These are phyloP conservation scores for Heliconius himera DNA, from an alignment of 1,140 invertebrate species.

Conservation along the genomic window DNA sequence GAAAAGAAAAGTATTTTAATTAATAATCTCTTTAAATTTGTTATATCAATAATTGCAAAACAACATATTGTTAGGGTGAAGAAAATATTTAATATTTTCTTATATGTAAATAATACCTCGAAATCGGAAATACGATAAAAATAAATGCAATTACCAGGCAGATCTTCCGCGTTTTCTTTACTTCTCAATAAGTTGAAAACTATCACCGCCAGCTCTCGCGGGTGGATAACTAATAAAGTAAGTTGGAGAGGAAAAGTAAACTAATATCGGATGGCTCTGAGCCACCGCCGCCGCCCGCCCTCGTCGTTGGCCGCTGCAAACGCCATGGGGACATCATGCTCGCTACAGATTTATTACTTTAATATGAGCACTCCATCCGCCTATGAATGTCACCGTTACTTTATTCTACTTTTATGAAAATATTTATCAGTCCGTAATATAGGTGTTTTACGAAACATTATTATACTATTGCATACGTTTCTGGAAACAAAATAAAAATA, in stretches of 20 bases:
- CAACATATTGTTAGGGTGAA: too few species aligned
- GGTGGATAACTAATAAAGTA: constrained; percentile 79
- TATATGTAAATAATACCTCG: not conserved
- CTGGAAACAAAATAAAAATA: too few species aligned
- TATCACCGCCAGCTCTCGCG: constrained; percentile 69
- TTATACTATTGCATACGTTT: too few species aligned
- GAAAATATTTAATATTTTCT: too few species aligned
- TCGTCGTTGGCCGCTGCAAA: constrained; percentile 47
- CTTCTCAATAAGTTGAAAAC: constrained; percentile 76
- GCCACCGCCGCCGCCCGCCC: constrained; percentile 47
- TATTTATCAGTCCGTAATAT: constrained; percentile 35
- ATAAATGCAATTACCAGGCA: constrained; percentile 45
- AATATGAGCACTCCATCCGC: constrained; percentile 72
- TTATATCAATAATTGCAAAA: too few species aligned
- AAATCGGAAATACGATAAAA: constrained; percentile 35
- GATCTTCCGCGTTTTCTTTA: constrained; percentile 51
- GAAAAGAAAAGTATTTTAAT: too few species aligned
- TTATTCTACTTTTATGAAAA: constrained; percentile 56
- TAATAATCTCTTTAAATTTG: too few species aligned
- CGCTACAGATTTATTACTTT: constrained; percentile 76
- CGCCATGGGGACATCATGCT: constrained; percentile 59
- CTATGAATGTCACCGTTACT: constrained; percentile 66
- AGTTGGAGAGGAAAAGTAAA: constrained; percentile 81
- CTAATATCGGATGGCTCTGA: constrained; percentile 76
- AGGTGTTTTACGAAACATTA: not conserved